These are phyloP conservation scores for Scarus forsteni DNA, from an alignment of 2,797 vertebrate genomes.

Conservation along the genomic window DNA sequence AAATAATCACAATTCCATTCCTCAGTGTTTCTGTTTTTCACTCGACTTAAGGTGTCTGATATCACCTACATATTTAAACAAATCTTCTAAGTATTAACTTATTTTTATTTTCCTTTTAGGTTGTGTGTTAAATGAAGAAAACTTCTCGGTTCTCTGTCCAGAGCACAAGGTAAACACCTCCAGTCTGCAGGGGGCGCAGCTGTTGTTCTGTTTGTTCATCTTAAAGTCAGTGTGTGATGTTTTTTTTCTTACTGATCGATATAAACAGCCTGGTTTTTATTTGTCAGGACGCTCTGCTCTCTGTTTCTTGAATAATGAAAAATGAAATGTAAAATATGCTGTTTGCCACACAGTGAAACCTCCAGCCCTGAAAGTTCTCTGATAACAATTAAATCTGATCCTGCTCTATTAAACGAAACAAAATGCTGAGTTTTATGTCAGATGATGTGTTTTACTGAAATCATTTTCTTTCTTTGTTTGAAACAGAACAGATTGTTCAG, in stretches of 20 bases:
- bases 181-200: conserved; percentile 20
- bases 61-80: not conserved
- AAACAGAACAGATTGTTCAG: conserved; percentile 74
- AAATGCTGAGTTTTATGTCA: not conserved
- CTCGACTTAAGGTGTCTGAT: no score
- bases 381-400: not conserved
- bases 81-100: not conserved
- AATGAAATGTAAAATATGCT: no score
- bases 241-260: no score
- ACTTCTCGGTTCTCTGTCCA: conserved; percentile 84
- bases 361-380: no score
- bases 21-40: not conserved
- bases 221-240: no score
- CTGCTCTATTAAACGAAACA: not conserved
- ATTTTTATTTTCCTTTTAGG: conserved; percentile 55
- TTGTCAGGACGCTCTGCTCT: no score
- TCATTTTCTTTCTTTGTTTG: conserved; percentile 16
- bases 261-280: no score
- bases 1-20: not conserved
- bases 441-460: not conserved
- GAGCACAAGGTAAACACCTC: conserved; percentile 79
- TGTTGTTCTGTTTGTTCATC: not conserved
- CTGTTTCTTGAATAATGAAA: no score
- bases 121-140: conserved; percentile 82
- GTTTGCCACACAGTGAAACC: no score